Percentiles rank a stretch among this genome's conserved stretches.
Evolutionary conservation across 1,140 invertebrate genomes (phyloP).

Genomic region (Thalassaphorura encarpata): DNA sequence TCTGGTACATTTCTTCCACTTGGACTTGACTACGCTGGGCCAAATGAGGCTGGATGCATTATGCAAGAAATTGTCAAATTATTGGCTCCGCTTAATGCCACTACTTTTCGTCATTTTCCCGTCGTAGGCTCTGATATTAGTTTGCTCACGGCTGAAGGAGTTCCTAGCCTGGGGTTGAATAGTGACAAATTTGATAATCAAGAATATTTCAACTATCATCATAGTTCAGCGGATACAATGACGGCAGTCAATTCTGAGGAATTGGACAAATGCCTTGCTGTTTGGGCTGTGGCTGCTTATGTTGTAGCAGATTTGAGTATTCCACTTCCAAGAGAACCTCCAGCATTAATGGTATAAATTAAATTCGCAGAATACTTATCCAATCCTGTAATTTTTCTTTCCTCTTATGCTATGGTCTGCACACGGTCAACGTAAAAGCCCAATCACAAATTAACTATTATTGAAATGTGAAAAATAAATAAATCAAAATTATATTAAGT

Average conservation of each 20-base stretch:
- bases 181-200: conserved; percentile 37
- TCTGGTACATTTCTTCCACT: conserved; percentile 40
- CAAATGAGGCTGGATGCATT: conserved; percentile 49
- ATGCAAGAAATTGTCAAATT: conserved; percentile 50
- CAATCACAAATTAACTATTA: too few relatives aligned
- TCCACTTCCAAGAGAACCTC: conserved; percentile 16
- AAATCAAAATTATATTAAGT: too few relatives aligned
- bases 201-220: conserved; percentile 37
- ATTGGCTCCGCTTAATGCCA: conserved; percentile 31
- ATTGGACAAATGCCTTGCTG: conserved; percentile 57
- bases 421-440: too few relatives aligned
- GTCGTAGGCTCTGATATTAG: conserved; percentile 32
- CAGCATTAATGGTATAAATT: too few relatives aligned
- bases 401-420: too few relatives aligned
- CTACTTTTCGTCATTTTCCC: conserved; percentile 20
- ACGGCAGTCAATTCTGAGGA: conserved; percentile 52
- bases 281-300: conserved; percentile 64
- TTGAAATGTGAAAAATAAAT: too few relatives aligned
- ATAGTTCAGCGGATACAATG: conserved; percentile 56
- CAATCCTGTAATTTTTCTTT: too few relatives aligned
- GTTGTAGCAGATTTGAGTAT: conserved; percentile 29
- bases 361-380: too few relatives aligned
- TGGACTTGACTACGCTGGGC: conserved; percentile 51
- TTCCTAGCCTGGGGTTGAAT: conserved; percentile 38
- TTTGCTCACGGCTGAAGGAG: conserved; percentile 33